phyloP scores from a whole-genome alignment of 2,888 invertebrate species.

The Tipula helvola region DNA sequence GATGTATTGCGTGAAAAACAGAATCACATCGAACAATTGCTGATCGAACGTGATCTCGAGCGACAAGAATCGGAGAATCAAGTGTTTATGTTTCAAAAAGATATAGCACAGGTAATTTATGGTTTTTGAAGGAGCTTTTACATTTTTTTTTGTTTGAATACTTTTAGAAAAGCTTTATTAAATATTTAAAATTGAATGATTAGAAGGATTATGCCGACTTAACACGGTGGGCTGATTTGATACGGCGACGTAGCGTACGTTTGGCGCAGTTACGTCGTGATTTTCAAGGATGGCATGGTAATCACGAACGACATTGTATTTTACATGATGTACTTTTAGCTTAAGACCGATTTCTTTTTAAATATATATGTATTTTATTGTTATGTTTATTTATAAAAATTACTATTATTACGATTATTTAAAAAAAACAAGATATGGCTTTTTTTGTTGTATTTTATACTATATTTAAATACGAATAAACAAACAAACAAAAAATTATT shows the following conservation, averaged over 20 bases:
- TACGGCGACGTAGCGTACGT: slow-evolving; percentile 28
- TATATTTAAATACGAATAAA: slow-evolving; percentile 4
- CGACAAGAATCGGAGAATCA: slow-evolving; percentile 77
- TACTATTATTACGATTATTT: not conserved
- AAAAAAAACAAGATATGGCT: not conserved
- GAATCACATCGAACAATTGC: slow-evolving; percentile 81
- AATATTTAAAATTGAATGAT: not conserved
- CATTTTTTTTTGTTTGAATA: not conserved
- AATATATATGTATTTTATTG: not conserved
- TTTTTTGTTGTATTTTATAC: not conserved
- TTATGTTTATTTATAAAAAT: not conserved
- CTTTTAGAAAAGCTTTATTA: not conserved
- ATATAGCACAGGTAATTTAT: slow-evolving; percentile 30
- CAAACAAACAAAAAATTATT: not conserved
- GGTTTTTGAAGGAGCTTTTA: not conserved
- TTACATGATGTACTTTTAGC: slow-evolving; percentile 28
- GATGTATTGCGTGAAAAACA: slow-evolving; percentile 88
- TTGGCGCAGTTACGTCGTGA: slow-evolving; percentile 28
- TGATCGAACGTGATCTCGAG: slow-evolving; percentile 84
- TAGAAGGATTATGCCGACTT: slow-evolving; percentile 1
- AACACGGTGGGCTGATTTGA: slow-evolving; percentile 31
- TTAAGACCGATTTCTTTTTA: slow-evolving; percentile 6
- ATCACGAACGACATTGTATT: slow-evolving; percentile 32
- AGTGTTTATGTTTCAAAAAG: slow-evolving; percentile 32
- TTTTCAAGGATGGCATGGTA: slow-evolving; percentile 33